These are phyloP conservation scores for Todiramphus chloris DNA, from an alignment of 2,113 vertebrate genomes.

Conservation along the genomic window DNA sequence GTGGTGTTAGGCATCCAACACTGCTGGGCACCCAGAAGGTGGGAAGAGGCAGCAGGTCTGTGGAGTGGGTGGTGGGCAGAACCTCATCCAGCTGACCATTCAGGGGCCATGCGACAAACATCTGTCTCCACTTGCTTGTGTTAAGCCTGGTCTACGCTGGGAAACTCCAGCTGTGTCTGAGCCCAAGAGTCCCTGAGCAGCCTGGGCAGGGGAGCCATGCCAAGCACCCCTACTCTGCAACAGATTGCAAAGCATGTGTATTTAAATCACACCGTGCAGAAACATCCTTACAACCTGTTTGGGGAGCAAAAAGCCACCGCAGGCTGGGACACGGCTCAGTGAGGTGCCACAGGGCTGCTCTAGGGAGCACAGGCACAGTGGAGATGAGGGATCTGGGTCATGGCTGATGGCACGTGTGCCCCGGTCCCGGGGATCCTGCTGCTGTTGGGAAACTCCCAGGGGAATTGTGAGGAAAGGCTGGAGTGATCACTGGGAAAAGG, in stretches of 20 bases:
- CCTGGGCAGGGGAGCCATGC: background rate
- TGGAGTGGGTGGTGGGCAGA: background rate
- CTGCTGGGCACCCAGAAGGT: background rate
- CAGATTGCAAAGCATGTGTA: background rate
- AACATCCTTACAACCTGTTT: background rate
- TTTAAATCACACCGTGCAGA: background rate
- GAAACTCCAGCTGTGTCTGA: background rate
- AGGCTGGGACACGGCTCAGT: background rate
- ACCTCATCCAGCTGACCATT: background rate
- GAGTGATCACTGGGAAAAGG: background rate
- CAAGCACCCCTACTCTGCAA: background rate
- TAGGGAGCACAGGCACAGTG: background rate
- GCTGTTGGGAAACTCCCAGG: fast-evolving
- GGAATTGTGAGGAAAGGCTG: background rate
- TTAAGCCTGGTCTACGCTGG: background rate
- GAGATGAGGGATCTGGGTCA: background rate
- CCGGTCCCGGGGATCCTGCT: background rate
- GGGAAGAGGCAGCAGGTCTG: background rate
- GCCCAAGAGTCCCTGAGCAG: background rate
- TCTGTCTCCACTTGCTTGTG: background rate
- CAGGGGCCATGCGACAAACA: background rate
- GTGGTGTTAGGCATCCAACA: background rate
- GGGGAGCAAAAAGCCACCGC: background rate
- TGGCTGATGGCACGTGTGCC: background rate
- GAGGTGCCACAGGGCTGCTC: background rate